Conservation (phyloP, 2,797 vertebrate genomes). For the Gymnocypris eckloni region DNA sequence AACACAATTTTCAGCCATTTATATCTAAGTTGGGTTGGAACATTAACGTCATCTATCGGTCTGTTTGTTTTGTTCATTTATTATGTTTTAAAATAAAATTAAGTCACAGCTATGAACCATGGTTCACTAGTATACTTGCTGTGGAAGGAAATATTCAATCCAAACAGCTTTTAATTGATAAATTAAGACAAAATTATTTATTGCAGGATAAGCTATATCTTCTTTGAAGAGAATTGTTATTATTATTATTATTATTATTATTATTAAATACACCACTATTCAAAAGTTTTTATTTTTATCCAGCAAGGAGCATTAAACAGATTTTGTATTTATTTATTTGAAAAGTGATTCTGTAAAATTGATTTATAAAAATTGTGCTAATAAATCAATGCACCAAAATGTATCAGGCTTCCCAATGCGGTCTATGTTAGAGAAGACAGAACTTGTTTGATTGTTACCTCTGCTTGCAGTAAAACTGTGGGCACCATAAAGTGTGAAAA, state of each 20-base stretch:
- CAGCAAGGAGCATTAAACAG: too few species aligned
- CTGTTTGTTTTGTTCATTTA: background rate
- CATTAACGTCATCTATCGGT: background rate
- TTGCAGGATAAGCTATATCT: too few species aligned
- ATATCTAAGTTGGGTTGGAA: background rate
- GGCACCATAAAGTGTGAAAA: background rate
- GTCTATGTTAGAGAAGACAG: background rate
- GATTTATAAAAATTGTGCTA: background rate
- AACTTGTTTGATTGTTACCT: background rate
- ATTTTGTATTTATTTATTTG: background rate
- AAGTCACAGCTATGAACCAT: background rate
- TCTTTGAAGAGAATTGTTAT: too few species aligned
- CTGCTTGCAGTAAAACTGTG: background rate
- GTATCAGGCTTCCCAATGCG: background rate
- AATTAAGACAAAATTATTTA: too few species aligned
- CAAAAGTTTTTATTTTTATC: too few species aligned
- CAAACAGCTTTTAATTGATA: too few species aligned
- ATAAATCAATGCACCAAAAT: background rate
- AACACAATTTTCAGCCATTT: background rate
- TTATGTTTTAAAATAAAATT: background rate
- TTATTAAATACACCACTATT: too few species aligned
- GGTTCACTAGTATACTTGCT: background rate
- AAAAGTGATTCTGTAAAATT: background rate
- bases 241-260: too few species aligned
- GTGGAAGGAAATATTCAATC: background rate